Conservation (phyloP, 2,888 invertebrate genomes). For the Cerastis rubricosa region DNA sequence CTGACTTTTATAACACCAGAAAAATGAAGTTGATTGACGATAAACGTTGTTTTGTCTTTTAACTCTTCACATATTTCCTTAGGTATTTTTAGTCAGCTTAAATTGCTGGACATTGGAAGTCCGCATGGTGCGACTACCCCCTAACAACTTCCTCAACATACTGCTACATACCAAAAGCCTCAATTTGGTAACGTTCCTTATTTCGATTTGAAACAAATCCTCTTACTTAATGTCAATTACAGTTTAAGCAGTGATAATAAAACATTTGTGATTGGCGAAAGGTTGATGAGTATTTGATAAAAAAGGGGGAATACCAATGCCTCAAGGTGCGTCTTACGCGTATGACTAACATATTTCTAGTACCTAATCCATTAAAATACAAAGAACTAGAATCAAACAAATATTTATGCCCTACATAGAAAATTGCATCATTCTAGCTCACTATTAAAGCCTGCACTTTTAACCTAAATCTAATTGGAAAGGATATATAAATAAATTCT, state of each 20-base stretch:
- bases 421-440: background rate
- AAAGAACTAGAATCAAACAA: constrained; percentile 18
- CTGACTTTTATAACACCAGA: background rate
- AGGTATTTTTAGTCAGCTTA: background rate
- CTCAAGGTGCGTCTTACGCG: constrained; percentile 1
- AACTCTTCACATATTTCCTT: too few species aligned
- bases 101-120: background rate
- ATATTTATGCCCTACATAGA: background rate
- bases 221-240: background rate
- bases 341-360: constrained; percentile 4
- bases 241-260: constrained; percentile 29
- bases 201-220: constrained; percentile 18
- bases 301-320: constrained; percentile 42
- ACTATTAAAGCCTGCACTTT: background rate
- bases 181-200: background rate
- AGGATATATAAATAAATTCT: background rate
- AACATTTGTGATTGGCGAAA: constrained; percentile 28
- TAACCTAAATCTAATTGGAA: background rate
- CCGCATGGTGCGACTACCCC: background rate
- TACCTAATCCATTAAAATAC: too few species aligned
- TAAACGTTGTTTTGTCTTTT: background rate
- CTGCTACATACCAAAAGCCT: background rate
- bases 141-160: background rate
- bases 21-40: background rate
- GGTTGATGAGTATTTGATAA: constrained; percentile 31